A percentile compares a stretch with the other conserved stretches of the same genome.
Evolutionary conservation across 2,797 vertebrate genomes (phyloP).

Genomic region (Amniataba percoides): DNA sequence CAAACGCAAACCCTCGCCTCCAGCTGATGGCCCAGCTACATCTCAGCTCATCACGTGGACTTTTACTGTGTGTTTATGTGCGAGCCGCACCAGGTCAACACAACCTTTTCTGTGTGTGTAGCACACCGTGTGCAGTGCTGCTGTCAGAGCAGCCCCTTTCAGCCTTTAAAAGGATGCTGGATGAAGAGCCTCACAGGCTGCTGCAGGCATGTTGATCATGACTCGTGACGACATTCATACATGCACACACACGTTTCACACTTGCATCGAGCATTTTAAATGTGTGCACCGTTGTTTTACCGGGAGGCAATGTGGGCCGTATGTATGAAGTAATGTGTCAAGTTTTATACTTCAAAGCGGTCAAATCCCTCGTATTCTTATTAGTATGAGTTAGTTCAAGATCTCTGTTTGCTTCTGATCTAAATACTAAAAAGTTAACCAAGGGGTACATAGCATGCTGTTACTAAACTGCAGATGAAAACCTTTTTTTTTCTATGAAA

Average conservation of each 20-base stretch:
- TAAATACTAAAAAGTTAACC: neutral
- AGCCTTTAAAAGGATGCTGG: conserved; percentile 26
- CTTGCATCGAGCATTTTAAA: neutral
- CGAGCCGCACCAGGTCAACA: conserved; percentile 22
- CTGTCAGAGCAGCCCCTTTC: conserved; percentile 1
- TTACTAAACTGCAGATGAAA: neutral
- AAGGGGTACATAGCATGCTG: neutral
- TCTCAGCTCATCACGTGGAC: neutral
- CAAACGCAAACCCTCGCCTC: neutral
- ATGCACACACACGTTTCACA: conserved; percentile 2
- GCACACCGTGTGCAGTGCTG: neutral
- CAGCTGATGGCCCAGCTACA: neutral
- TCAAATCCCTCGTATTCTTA: neutral
- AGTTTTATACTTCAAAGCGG: neutral
- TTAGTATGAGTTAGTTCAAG: neutral
- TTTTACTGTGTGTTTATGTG: conserved; percentile 2
- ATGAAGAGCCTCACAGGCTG: conserved; percentile 19
- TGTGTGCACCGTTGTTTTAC: neutral
- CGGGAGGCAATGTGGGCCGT: neutral
- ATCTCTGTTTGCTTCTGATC: conserved; percentile 4
- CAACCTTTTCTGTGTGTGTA: conserved; percentile 26
- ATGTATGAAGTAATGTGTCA: neutral
- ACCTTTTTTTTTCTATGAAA: neutral
- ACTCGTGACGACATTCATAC: conserved; percentile 12
- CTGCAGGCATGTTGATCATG: conserved; percentile 26